Evolutionary conservation across 2,113 vertebrate genomes (phyloP), one percentile per base, ranked within the genome.

Genomic region (Myotis davidii): DNA sequence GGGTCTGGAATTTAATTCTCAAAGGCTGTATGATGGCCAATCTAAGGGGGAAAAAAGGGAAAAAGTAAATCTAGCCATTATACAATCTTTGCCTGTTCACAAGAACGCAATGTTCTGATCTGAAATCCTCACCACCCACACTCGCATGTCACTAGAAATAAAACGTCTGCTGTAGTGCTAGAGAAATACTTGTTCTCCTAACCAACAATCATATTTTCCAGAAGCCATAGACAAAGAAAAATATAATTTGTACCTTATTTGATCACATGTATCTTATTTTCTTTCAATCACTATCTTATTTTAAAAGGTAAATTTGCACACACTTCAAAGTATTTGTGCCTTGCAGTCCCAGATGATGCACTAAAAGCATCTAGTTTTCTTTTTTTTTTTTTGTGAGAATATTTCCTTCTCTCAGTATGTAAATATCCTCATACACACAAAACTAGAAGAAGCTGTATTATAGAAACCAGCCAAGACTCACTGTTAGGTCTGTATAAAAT

Each of bases 111-210:
- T 95, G 96, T 97, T 96, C 97, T 96, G 88, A 97, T 93, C 96
- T 95, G 95, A 97, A 97, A 97, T 94, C 95, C 79, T 97, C 83
- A 78, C 97, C 97, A 37, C 97, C 97, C 96, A 98, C 97, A 96
- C 96, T 94, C 29, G 13, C 85, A 94, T 97, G 96, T 96, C 95
- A 91, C 95, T 76, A 87, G 91, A 69, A 96, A 89, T 83, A 95
- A 94, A 95, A 42, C 52, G 86, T 95, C 96, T 97, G 97, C 85
- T 97, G 29, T 27, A 64, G 45, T 81, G 56, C 52, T 93, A 69
- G 70, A 93, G 88, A 96, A 97, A 94, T 93, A 34, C 90, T 97
- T 93, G 78, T 89, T 76, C 89, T 94, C 88, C 25, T 91, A 96
- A 83, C 85, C 83, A 94, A 74, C n/a, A 96, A 52, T 91, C 65